Conservation (phyloP, 2,888 invertebrate species). For the Folsomia candida region DNA sequence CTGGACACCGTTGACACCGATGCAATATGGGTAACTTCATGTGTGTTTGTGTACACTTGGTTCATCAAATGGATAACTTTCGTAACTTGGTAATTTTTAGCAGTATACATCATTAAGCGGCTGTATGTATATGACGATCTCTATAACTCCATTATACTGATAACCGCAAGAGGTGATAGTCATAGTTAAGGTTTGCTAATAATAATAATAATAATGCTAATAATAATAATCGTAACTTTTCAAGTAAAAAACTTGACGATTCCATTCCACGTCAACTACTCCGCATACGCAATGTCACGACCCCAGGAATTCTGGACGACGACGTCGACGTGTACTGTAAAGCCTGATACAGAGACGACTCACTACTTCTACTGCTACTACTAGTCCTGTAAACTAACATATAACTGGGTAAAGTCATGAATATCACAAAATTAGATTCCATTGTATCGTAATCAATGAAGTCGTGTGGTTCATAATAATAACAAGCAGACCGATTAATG, state of each 20-base stretch:
- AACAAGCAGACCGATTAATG: constrained; percentile 12
- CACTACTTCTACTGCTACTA: too few relatives aligned
- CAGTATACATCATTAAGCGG: background rate
- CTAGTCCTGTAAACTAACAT: constrained; percentile 20
- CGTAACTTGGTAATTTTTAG: background rate
- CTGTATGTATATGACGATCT: background rate
- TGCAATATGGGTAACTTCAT: constrained; percentile 40
- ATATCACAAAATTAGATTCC: constrained; percentile 51
- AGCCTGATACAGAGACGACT: background rate
- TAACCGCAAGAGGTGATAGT: background rate
- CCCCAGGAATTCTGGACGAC: too few relatives aligned
- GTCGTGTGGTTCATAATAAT: constrained; percentile 16
- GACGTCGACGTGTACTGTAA: too few relatives aligned
- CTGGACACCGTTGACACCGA: constrained; percentile 27
- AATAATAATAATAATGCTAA: background rate
- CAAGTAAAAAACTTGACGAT: background rate
- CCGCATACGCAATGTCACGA: too few relatives aligned
- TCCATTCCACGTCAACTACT: too few relatives aligned
- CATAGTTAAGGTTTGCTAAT: background rate
- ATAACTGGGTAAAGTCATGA: constrained; percentile 45
- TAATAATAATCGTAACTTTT: background rate
- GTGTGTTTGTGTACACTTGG: constrained; percentile 29
- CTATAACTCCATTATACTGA: background rate
- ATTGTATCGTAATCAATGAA: constrained; percentile 20
- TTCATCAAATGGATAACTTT: constrained; percentile 21